Conservation (phyloP, 2,797 vertebrate species). For the Sebastes steindachneri region DNA sequence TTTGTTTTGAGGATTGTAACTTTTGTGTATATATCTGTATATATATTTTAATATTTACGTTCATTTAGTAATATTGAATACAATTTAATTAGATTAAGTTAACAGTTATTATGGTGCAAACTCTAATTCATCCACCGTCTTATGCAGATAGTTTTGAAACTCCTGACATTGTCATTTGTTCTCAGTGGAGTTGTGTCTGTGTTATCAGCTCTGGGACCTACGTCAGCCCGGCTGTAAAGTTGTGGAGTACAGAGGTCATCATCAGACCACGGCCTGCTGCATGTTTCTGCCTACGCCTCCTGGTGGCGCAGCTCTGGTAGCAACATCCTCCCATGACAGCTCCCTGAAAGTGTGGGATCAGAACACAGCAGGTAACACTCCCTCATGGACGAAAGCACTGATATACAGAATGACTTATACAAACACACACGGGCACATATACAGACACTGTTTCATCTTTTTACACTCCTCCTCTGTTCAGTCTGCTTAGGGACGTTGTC, state of each 20-base stretch:
- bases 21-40: neutral
- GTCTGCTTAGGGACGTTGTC: constrained; percentile 86
- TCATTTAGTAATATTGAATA: neutral
- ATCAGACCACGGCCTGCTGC: constrained; percentile 90
- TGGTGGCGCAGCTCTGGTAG: constrained; percentile 77
- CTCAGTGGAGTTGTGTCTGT: constrained; percentile 34
- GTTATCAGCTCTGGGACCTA: constrained; percentile 92
- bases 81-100: neutral
- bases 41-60: neutral
- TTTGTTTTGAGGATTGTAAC: neutral
- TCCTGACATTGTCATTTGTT: neutral
- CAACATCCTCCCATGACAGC: constrained; percentile 90
- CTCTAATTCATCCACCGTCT: neutral
- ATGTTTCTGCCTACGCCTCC: constrained; percentile 86
- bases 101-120: neutral
- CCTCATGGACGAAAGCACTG: neutral
- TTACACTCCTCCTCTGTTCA: constrained; percentile 49
- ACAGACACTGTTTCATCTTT: neutral
- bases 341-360: constrained; percentile 93
- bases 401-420: neutral
- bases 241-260: constrained; percentile 91
- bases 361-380: constrained; percentile 88
- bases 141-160: neutral
- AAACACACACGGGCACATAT: neutral
- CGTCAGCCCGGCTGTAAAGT: constrained; percentile 89